Percentiles rank a stretch among this genome's conserved stretches.
Evolutionary conservation across 2,888 invertebrate species (phyloP).

Genomic region (Schizotus pectinicornis): DNA sequence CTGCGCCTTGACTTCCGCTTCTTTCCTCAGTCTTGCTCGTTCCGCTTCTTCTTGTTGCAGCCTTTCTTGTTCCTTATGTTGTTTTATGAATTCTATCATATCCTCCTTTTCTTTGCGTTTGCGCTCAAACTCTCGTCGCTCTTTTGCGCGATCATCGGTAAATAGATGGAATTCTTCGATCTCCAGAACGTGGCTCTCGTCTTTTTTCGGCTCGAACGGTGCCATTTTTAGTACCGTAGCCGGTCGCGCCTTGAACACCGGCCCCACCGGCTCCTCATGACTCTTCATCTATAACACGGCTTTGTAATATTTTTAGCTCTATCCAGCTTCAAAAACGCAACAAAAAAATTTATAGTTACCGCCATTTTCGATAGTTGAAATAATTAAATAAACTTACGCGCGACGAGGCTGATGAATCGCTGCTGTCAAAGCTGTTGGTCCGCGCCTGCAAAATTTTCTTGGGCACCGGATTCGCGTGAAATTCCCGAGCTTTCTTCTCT

Average conservation of each 20-base stretch:
- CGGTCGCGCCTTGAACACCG: conserved; percentile 67
- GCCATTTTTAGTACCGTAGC: conserved; percentile 67
- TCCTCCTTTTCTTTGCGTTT: conserved; percentile 64
- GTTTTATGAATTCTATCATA: conserved; percentile 30
- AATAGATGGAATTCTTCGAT: conserved; percentile 66
- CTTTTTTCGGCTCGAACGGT: conserved; percentile 69
- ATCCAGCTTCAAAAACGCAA: too few species aligned
- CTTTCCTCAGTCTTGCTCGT: conserved; percentile 62
- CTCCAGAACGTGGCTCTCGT: conserved; percentile 58
- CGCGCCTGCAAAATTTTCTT: conserved; percentile 31
- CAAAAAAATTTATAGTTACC: too few species aligned
- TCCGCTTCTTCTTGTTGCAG: conserved; percentile 60
- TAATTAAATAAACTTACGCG: conserved; percentile 46
- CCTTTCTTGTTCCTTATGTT: conserved; percentile 51
- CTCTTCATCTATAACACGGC: too few species aligned
- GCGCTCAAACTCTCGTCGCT: conserved; percentile 67
- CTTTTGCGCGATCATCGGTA: conserved; percentile 68
- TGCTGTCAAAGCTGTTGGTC: conserved; percentile 10
- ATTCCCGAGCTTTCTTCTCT: conserved; percentile 66
- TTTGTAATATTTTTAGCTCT: too few species aligned
- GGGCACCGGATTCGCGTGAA: conserved; percentile 75
- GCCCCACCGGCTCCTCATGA: too few species aligned
- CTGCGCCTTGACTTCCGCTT: conserved; percentile 67
- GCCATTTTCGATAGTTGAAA: too few species aligned
- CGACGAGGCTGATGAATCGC: conserved; percentile 18